Evolutionary conservation across 2,113 vertebrate genomes (phyloP), one percentile per base, ranked within the genome.

Genomic region (Platichthys flesus): DNA sequence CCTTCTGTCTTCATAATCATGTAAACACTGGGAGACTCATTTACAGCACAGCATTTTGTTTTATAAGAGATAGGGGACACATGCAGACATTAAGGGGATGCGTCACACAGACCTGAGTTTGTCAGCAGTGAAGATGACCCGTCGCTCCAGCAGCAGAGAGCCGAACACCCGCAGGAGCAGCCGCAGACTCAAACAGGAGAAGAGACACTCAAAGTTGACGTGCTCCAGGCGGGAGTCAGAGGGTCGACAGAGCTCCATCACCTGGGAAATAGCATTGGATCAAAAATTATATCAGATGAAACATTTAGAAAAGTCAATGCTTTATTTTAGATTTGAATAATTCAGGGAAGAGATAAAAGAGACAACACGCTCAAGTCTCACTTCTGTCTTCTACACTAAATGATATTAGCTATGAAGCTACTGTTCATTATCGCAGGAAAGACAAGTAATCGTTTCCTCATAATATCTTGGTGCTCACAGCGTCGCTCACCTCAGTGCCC

Each of bases 111-210:
- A 89, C 89, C 98, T 99, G 88, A 99, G 97, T 75, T 97, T 98
- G 89, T 99, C 96, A 1, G 98, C 97, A 0, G 97, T 96, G 54
- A 99, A 97, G 90, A 99, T 97, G 88, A 99, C 96, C 82, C 98
- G 94, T 72, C 97, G 93, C 82, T 99, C 97, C 81, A 99, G 91
- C 60, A 99, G 95, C 77, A 99, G 84, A 31, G 97, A 98, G 54
- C 96, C 96, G 1, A 99, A 96, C 55, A 99, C 96, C 42, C 96
- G 92, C 70, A 98, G 94, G 67, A 99, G 94, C 74, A 97, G 96
- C 60, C 97, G 94, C 76, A 98, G 86, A 5, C 96, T 97, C 87
- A 99, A 94, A 1, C 96, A 97, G 15, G 94, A 92, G 90, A 98
- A 97, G 81, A 98, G 91, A 74, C 96, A 96, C 82, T 97, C 95